Percentiles rank a stretch among this genome's conserved stretches.
Conservation (phyloP, 2,113 vertebrate genomes). For the Ondatra zibethicus region DNA sequence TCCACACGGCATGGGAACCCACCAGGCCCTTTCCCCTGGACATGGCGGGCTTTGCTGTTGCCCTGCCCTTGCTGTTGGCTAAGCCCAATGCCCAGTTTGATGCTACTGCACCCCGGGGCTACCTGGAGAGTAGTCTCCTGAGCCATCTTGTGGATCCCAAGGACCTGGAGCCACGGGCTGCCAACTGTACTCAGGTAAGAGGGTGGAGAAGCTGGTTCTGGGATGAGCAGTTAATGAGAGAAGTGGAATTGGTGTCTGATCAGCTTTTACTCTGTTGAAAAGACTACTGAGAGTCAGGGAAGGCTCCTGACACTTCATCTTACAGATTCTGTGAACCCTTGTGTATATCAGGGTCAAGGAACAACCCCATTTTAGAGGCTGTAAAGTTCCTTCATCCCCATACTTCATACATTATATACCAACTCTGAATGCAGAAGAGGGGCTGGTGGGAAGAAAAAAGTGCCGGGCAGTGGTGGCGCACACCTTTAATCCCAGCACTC, state of each 20-base stretch:
- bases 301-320: not conserved
- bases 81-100: conserved; percentile 91
- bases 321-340: not conserved
- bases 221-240: not conserved
- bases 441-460: not conserved
- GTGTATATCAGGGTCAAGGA: not conserved
- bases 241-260: no score
- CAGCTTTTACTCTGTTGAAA: not conserved
- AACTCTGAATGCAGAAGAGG: not conserved
- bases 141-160: conserved; percentile 91
- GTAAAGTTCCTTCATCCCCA: not conserved
- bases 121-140: conserved; percentile 94
- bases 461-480: no score
- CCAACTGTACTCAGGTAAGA: conserved; percentile 92
- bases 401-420: not conserved
- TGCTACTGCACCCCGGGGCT: conserved; percentile 91
- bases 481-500: no score
- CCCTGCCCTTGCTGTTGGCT: conserved; percentile 89
- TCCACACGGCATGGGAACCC: conserved; percentile 95
- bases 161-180: conserved; percentile 93
- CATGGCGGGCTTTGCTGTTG: conserved; percentile 94
- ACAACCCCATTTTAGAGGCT: not conserved
- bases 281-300: not conserved
- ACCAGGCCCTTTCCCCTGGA: conserved; percentile 94
- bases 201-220: not conserved